Evolutionary conservation across 2,888 invertebrate species (phyloP), one percentile per base, ranked within the genome.

Genomic region (Caradrina kadenii): DNA sequence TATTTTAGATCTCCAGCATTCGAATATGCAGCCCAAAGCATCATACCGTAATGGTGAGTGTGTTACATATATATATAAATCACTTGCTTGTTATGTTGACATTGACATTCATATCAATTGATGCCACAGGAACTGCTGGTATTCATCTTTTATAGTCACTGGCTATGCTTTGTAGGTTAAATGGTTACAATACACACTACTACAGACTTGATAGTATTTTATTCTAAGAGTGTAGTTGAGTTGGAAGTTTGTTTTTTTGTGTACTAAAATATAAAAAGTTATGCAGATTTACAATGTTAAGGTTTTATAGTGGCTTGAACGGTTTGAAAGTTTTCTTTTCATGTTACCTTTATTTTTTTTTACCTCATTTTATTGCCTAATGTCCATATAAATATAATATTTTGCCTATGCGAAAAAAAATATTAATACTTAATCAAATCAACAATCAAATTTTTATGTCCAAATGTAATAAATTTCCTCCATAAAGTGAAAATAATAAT

Each of bases 1-100:
- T 92, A 98, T 97, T 94, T 97, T 98, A 96, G 97, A 97, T 90
- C 96, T 97, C 96, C 97, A 97, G 91, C 96, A 96, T 88, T 93
- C 96, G 82, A 93, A 92, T 81, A 94, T 94, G 94, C 96, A 96
- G 87, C 86, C 93, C 80, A 96, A 96, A 91, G 92, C 93, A 83
- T 92, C 92, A 81, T 96, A 96, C 87, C 96, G 96, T 83, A 96
- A 97, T 90, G 97, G 96, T 93, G 93, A 93, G 93, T 92, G 60
- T 1, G 35, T 58, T 49, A 62, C n/a, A 26, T 50, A 58, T 39
- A 48, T 50, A 19, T 42, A 50, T 58, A 50, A 22, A 69, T 64
- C 58, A 65, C 48, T 66, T 60, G 70, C 60, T 81, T 73, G 61
- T 62, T 76, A 55, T 61, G 55, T 65, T 60, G 54, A 55, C 69